These are phyloP conservation scores for Dolichoris vasculosae DNA, from an alignment of 1,140 invertebrate species.

Conservation along the genomic window DNA sequence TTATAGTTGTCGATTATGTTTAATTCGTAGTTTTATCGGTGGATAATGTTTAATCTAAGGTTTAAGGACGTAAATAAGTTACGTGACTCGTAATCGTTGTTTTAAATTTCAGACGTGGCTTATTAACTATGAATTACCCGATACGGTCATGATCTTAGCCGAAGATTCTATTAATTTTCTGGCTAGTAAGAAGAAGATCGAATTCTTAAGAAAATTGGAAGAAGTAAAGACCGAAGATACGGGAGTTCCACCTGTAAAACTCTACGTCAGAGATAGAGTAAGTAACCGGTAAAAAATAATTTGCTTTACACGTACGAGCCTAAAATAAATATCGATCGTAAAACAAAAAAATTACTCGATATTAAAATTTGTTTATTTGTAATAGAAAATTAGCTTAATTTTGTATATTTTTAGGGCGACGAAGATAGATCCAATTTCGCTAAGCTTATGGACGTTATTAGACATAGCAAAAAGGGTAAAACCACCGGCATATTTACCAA, in stretches of 20 bases:
- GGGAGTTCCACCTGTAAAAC: constrained; percentile 87
- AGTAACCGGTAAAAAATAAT: constrained; percentile 56
- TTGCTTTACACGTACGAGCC: background rate
- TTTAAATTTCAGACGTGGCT: constrained; percentile 88
- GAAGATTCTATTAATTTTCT: constrained; percentile 91
- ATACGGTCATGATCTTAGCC: constrained; percentile 94
- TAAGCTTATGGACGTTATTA: constrained; percentile 90
- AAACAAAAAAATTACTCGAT: background rate
- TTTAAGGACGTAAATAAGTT: background rate
- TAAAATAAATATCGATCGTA: background rate
- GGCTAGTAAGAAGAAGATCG: constrained; percentile 98
- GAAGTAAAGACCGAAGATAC: constrained; percentile 88
- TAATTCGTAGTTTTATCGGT: no score
- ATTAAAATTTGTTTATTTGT: background rate
- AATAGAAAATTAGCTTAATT: background rate
- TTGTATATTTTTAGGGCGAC: constrained; percentile 80
- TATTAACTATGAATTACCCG: constrained; percentile 96
- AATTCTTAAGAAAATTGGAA: constrained; percentile 96
- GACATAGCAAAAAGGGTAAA: constrained; percentile 92
- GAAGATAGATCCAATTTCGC: constrained; percentile 97
- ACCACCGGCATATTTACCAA: constrained; percentile 94
- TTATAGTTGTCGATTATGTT: no score
- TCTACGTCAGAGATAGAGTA: constrained; percentile 94
- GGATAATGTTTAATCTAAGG: background rate
- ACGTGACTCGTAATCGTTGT: background rate